Evolutionary conservation across 2,797 vertebrate genomes (phyloP).

Genomic region (Ciconia nigra): DNA sequence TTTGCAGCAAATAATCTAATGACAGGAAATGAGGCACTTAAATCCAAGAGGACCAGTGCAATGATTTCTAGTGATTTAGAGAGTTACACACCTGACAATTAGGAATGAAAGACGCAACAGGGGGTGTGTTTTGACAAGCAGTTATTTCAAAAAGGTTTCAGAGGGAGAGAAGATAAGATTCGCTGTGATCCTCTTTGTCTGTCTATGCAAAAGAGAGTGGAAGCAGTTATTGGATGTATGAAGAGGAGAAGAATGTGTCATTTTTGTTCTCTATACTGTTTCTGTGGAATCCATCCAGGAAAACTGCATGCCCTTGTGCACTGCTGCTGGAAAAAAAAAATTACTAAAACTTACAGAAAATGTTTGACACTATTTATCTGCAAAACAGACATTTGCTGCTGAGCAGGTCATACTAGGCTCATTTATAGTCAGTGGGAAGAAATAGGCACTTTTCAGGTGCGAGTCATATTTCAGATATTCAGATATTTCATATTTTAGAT

Average conservation of each 20-base stretch:
- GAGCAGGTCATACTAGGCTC: not conserved
- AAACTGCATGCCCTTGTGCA: not conserved
- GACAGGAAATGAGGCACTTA: not conserved
- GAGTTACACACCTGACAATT: not conserved
- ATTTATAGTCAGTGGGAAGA: not conserved
- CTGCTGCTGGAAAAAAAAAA: not conserved
- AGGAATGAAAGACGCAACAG: not conserved
- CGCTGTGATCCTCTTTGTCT: not conserved
- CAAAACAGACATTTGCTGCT: not conserved
- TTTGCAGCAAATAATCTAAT: not conserved
- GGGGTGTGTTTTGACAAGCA: not conserved
- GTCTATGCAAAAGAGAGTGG: not conserved
- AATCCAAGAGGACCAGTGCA: not conserved
- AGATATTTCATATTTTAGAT: not conserved
- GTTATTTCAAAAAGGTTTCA: not conserved
- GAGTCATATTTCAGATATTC: not conserved
- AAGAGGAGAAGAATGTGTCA: not conserved
- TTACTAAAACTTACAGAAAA: not conserved
- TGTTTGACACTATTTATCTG: not conserved
- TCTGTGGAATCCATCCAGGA: not conserved
- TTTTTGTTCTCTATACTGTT: not conserved
- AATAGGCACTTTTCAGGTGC: not conserved
- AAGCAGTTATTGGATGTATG: not conserved
- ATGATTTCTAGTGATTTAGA: not conserved
- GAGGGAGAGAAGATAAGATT: not conserved